Evolutionary conservation across 2,113 vertebrate genomes (phyloP).

Genomic region (Melanocharis versteri): DNA sequence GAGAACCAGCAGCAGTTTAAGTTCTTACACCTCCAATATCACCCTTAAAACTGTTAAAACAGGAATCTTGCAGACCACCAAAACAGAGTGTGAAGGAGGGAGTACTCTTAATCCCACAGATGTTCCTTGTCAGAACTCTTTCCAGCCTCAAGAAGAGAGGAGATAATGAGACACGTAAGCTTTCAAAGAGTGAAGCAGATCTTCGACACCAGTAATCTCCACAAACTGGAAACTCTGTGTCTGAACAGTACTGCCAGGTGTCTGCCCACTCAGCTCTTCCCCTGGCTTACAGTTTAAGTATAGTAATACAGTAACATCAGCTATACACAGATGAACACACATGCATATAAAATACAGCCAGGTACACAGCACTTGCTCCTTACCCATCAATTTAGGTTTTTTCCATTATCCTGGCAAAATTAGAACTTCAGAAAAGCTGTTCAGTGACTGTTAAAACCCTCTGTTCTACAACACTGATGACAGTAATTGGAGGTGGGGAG

Average conservation of each 20-base stretch:
- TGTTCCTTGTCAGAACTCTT: neutral
- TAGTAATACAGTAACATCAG: neutral
- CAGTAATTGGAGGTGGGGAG: neutral
- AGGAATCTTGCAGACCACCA: neutral
- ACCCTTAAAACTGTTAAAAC: neutral
- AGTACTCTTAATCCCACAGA: neutral
- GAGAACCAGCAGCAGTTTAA: neutral
- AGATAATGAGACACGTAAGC: neutral
- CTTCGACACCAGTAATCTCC: neutral
- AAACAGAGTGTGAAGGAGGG: neutral
- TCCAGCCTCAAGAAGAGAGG: neutral
- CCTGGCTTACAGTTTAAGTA: neutral
- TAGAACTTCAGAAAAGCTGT: neutral
- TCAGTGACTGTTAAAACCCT: neutral
- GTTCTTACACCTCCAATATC: neutral
- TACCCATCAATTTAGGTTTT: neutral
- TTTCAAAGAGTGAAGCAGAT: neutral
- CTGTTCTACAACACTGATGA: neutral
- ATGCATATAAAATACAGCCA: neutral
- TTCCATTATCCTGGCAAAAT: neutral
- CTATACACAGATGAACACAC: neutral
- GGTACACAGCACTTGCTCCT: neutral
- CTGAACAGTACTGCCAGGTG: neutral
- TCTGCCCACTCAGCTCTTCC: neutral
- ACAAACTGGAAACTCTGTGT: neutral